Conservation (phyloP, 2,888 invertebrate genomes). For the Operophtera brumata region DNA sequence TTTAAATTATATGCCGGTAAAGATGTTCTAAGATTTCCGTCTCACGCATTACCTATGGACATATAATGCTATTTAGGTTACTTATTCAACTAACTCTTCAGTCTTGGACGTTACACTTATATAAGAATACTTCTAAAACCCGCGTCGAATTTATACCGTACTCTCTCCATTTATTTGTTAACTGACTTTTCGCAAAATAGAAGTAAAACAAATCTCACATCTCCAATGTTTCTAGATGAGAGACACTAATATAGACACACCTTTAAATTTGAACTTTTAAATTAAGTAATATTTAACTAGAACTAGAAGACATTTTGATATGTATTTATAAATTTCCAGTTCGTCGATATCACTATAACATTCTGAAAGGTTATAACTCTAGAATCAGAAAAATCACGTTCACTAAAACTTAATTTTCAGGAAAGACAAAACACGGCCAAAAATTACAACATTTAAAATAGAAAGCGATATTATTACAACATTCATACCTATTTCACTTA, state of each 20-base stretch:
- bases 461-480: constrained; percentile 69
- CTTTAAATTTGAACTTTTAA: constrained; percentile 42
- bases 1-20: constrained; percentile 38
- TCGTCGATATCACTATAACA: constrained; percentile 28
- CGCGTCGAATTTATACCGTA: constrained; percentile 69
- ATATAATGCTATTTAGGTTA: constrained; percentile 78
- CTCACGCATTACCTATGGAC: constrained; percentile 73
- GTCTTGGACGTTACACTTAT: constrained; percentile 81
- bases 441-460: constrained; percentile 70
- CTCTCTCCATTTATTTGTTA: constrained; percentile 45
- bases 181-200: constrained; percentile 22
- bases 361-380: constrained; percentile 46
- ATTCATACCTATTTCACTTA: constrained; percentile 56
- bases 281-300: constrained; percentile 21
- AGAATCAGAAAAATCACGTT: constrained; percentile 66
- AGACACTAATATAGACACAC: constrained; percentile 32
- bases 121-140: constrained; percentile 76
- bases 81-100: constrained; percentile 79
- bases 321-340: constrained; percentile 32
- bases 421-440: constrained; percentile 63
- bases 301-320: constrained; percentile 40
- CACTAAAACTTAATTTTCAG: constrained; percentile 63
- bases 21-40: constrained; percentile 46
- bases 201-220: constrained; percentile 45
- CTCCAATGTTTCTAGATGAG: constrained; percentile 30